A percentile compares a stretch with the other conserved stretches of the same genome.
Evolutionary conservation across 2,888 invertebrate genomes (phyloP).

Genomic region (Chrysolina oricalcia): DNA sequence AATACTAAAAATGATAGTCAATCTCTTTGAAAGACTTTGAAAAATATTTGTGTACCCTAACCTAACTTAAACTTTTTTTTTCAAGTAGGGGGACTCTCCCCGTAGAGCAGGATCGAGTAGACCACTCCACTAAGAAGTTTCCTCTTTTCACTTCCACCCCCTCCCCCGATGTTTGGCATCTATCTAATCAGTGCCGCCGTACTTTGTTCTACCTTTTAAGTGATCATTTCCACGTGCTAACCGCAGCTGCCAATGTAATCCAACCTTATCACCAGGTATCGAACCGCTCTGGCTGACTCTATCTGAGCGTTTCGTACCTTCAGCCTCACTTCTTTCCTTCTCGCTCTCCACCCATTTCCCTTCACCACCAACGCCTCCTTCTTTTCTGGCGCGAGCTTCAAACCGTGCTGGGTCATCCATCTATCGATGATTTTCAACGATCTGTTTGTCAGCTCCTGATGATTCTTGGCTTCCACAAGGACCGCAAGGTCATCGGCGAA

Average conservation of each 20-base stretch:
- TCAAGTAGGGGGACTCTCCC: too few species aligned
- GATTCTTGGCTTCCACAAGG: slow-evolving; percentile 21
- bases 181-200: slow-evolving; percentile 11
- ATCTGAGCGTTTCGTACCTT: slow-evolving; percentile 20
- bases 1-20: too few species aligned
- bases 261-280: slow-evolving; percentile 35
- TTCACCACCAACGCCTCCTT: slow-evolving; percentile 38
- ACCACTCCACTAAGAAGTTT: too few species aligned
- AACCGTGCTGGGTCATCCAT: slow-evolving; percentile 26
- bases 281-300: slow-evolving; percentile 8
- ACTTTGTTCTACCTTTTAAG: background rate
- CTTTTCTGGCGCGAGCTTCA: slow-evolving; percentile 38
- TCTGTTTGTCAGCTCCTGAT: slow-evolving; percentile 20
- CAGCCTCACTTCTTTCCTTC: background rate
- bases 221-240: background rate
- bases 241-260: slow-evolving; percentile 16
- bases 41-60: too few species aligned
- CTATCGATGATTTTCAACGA: slow-evolving; percentile 8
- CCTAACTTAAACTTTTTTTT: too few species aligned
- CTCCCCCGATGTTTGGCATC: too few species aligned
- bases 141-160: too few species aligned
- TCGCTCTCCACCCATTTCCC: slow-evolving; percentile 18
- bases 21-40: too few species aligned
- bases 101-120: too few species aligned
- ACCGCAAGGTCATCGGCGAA: slow-evolving; percentile 43